phyloP scores from a whole-genome alignment of 2,888 invertebrate genomes.

The Drosophila borealis region DNA sequence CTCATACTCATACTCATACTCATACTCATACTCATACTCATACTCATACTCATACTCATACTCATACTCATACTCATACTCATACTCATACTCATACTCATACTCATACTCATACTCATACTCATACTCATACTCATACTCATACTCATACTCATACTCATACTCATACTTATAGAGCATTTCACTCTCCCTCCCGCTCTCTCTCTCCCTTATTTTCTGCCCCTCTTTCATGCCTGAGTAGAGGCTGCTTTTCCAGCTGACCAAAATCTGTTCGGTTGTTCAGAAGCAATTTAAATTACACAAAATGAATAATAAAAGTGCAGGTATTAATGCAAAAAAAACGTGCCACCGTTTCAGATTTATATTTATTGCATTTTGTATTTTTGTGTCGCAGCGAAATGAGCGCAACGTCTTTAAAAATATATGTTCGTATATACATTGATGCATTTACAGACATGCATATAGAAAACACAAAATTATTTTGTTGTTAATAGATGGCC shows the following conservation, averaged over 20 bases:
- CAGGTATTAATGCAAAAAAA: conserved; percentile 32
- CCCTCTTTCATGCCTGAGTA: not conserved
- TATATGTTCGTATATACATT: conserved; percentile 10
- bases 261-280: conserved; percentile 1
- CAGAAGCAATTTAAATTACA: conserved; percentile 43
- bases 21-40: too few relatives aligned
- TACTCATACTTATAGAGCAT: too few relatives aligned
- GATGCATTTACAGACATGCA: conserved; percentile 14
- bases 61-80: too few relatives aligned
- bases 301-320: conserved; percentile 36
- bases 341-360: conserved; percentile 26
- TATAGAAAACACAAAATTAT: conserved; percentile 21
- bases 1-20: too few relatives aligned
- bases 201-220: not conserved
- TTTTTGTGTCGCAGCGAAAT: conserved; percentile 42
- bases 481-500: conserved; percentile 30
- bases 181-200: not conserved
- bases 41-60: too few relatives aligned
- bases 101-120: too few relatives aligned
- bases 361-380: conserved; percentile 55
- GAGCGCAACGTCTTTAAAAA: conserved; percentile 36
- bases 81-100: too few relatives aligned
- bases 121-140: too few relatives aligned
- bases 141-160: too few relatives aligned
- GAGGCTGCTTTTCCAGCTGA: not conserved